Conservation (phyloP, 2,113 vertebrate species). For the Phyllostomus discolor region DNA sequence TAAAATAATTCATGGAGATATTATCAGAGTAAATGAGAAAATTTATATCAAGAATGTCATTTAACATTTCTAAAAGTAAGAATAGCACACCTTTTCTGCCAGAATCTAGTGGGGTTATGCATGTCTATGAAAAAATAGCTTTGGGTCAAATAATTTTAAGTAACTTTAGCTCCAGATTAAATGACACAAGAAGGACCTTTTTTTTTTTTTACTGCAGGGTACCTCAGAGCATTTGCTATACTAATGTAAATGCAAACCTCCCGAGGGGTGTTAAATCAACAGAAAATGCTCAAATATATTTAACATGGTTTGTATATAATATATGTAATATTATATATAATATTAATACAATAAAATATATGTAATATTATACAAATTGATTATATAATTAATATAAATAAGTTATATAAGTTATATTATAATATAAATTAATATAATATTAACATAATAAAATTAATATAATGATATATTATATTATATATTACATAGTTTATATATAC, state of each 20-base stretch:
- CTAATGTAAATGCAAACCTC: background rate
- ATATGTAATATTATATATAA: background rate
- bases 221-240: background rate
- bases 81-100: background rate
- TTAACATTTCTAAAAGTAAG: background rate
- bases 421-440: too few relatives aligned
- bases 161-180: background rate
- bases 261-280: background rate
- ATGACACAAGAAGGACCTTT: background rate
- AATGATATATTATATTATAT: too few relatives aligned
- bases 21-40: background rate
- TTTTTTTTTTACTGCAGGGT: background rate
- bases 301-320: background rate
- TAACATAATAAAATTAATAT: too few relatives aligned
- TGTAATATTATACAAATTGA: too few relatives aligned
- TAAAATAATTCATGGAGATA: background rate
- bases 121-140: background rate
- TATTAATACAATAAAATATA: too few relatives aligned
- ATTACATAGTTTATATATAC: background rate
- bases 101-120: background rate
- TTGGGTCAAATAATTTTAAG: background rate
- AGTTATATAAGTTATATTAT: too few relatives aligned
- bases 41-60: background rate
- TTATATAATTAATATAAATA: too few relatives aligned
- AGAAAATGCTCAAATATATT: background rate